Conservation (phyloP, 2,797 vertebrate genomes). For the Epinephelus awoara region DNA sequence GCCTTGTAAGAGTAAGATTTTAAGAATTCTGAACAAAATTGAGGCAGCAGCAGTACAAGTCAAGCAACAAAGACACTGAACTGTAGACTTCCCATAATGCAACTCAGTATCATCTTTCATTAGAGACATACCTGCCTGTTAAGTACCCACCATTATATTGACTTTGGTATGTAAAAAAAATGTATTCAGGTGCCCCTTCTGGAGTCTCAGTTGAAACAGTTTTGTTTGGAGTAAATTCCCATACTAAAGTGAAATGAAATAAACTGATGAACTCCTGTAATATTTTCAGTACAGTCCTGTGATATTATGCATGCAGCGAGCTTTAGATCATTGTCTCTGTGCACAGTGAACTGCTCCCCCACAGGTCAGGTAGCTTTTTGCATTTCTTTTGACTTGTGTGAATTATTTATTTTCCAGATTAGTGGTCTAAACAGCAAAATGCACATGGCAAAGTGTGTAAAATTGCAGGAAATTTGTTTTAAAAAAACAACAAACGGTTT, state of each 20-base stretch:
- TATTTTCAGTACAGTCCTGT: not conserved
- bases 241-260: conserved; percentile 12
- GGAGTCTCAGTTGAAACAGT: not conserved
- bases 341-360: conserved; percentile 58
- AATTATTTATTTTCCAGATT: conserved; percentile 56
- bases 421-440: conserved; percentile 25
- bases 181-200: not conserved
- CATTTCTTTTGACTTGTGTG: conserved; percentile 42
- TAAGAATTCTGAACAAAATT: not conserved
- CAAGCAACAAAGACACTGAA: not conserved
- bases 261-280: conserved; percentile 19
- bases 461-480: conserved; percentile 9
- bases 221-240: conserved; percentile 9
- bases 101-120: not conserved
- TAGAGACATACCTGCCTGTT: not conserved
- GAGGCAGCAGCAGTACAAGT: not conserved
- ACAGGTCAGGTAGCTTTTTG: conserved; percentile 62
- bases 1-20: not conserved
- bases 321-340: conserved; percentile 41
- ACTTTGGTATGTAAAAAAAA: not conserved
- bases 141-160: not conserved
- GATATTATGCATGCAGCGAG: conserved; percentile 57
- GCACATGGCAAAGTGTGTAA: not conserved
- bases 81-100: not conserved
- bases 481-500: not conserved